Percentiles rank a stretch among this genome's conserved stretches.
phyloP scores from a whole-genome alignment of 2,888 invertebrate species.

The Nemotelus pantherinus region DNA sequence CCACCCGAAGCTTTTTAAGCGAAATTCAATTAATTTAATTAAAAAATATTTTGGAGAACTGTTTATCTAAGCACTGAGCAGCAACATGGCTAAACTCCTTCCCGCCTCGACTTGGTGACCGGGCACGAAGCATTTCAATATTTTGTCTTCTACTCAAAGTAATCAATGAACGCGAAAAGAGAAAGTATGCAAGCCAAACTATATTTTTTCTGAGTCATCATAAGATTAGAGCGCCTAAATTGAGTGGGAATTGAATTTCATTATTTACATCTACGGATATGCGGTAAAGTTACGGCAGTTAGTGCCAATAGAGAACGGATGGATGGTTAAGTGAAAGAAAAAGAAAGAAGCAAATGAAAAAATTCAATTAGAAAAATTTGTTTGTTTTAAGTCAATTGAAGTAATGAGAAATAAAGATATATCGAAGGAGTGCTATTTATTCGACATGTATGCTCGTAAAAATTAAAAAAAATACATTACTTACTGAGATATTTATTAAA shows the following conservation, averaged over 20 bases:
- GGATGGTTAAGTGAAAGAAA: neutral
- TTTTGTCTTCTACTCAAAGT: neutral
- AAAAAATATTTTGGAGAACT: conserved; percentile 43
- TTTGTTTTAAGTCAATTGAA: neutral
- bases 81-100: neutral
- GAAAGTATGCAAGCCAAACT: neutral
- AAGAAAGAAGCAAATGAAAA: neutral
- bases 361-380: conserved; percentile 7
- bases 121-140: neutral
- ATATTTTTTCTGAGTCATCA: conserved; percentile 31
- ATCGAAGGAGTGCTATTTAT: neutral
- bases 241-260: conserved; percentile 39
- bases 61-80: conserved; percentile 1
- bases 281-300: neutral
- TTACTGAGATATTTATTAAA: conserved; percentile 6
- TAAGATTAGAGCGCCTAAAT: conserved; percentile 19
- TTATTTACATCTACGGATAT: conserved; percentile 10
- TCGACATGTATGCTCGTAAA: neutral
- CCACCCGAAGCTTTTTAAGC: conserved; percentile 40
- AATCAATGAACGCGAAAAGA: neutral
- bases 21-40: conserved; percentile 51
- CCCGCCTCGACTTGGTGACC: neutral
- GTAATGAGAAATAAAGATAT: neutral
- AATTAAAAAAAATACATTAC: conserved; percentile 10
- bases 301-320: neutral